Base-by-base conservation (phyloP, 2,888 invertebrate species). In the Pseudococcus longispinus region DNA sequence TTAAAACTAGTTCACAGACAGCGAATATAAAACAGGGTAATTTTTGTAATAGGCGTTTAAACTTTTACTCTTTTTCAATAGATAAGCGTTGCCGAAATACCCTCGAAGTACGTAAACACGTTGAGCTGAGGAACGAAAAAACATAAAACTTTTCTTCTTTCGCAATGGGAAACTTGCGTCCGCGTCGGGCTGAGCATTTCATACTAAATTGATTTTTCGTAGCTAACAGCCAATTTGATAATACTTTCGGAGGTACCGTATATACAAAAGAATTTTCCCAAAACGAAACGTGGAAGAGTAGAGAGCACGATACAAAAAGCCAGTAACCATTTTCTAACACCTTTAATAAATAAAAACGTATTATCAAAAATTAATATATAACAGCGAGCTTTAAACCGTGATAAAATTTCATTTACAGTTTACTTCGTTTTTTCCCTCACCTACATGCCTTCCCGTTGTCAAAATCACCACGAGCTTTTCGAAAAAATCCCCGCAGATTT, bases 141-240 rank as follows among this genome's bases (percentile, higher is more conserved):
- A 80, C 42, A 80, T 74, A 80, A 80, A 70, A 80, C 42, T 42
- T 80, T 80, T 80, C 77, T 80, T n/a, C 37, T 37, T 74, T 42
- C 74, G 20, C 42, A 37, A 42, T 70, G 70, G 18, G 29, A 60
- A 70, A 70, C 70, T 70, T 70, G 70, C 29, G 29, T 20, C 9
- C n/a, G n/a, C n/a, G n/a, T 74, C 5, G 37, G 37, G 37, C 37
- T 42, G 77, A 20, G 77, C 20, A 80, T 42, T 20, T 42, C 77
- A 80, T 42, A 80, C 77, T 80, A 80, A 80, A 80, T 80, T 80
- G 77, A 42, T 80, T 80, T 60, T 80, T 80, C 77, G 37, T 80
- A 80, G 37, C 77, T 80, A 20, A 80, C 42, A 42, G 77, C 77
- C 77, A 80, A 80, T 80, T 80, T 80, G 29, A 20, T 42, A 74